Conservation (phyloP, 2,797 vertebrate species). For the Trachops cirrhosus region DNA sequence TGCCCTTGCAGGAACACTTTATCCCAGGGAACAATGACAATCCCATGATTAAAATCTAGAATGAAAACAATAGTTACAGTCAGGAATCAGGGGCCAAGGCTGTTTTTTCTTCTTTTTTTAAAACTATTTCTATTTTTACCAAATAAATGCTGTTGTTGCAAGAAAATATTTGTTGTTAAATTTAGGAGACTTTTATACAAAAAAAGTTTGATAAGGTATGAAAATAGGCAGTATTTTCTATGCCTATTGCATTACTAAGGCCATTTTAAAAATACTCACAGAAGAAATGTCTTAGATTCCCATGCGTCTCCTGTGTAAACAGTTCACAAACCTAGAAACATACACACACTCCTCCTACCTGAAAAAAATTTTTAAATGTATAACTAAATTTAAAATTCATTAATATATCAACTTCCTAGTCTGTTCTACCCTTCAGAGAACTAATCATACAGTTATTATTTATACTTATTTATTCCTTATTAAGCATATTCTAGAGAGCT, state of each 20-base stretch:
- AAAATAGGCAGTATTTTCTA: background rate
- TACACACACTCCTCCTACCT: background rate
- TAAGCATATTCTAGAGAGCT: background rate
- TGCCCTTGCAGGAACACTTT: background rate
- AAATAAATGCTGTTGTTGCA: background rate
- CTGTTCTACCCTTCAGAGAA: background rate
- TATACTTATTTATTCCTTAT: background rate
- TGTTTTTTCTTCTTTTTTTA: background rate
- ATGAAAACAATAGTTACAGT: background rate
- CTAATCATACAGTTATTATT: background rate
- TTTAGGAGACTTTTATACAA: background rate
- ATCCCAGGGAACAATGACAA: background rate
- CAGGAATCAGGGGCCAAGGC: background rate
- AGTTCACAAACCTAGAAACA: background rate
- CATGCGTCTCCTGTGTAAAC: background rate
- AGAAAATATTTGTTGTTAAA: background rate
- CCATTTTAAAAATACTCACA: background rate
- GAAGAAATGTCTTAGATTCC: background rate
- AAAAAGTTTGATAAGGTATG: background rate
- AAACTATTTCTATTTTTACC: background rate
- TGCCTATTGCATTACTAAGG: background rate
- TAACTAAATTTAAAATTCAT: background rate
- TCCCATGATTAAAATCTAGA: background rate
- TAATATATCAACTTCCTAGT: background rate
- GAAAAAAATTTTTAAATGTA: background rate